A percentile compares a stretch with the other conserved stretches of the same genome.
Conservation (phyloP, 2,113 vertebrate species). For the Megaleporinus macrocephalus region DNA sequence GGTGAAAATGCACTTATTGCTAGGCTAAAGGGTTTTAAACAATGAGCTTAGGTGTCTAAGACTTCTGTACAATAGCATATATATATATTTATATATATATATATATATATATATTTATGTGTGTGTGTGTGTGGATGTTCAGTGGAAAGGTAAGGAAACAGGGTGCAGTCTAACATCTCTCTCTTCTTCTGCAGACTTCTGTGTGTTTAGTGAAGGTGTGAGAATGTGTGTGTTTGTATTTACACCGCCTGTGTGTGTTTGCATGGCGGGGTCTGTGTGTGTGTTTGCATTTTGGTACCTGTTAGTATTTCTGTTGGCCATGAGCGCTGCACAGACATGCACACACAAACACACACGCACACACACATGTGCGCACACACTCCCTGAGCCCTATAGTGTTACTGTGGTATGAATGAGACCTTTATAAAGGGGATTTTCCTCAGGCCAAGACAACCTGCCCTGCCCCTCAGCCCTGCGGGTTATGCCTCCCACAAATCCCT, state of each 20-base stretch:
- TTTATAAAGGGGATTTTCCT: slow-evolving; percentile 55
- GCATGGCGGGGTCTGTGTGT: slow-evolving; percentile 28
- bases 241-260: slow-evolving; percentile 40
- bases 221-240: slow-evolving; percentile 18
- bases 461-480: slow-evolving; percentile 44
- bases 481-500: slow-evolving; percentile 8
- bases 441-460: slow-evolving; percentile 40
- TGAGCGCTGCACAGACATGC: slow-evolving; percentile 29
- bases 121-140: too few species aligned
- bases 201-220: slow-evolving; percentile 16
- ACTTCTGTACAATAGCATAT: too few species aligned
- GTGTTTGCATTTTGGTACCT: slow-evolving; percentile 41
- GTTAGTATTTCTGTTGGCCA: slow-evolving; percentile 48
- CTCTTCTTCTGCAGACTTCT: background rate
- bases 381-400: slow-evolving; percentile 47
- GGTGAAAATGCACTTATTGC: too few species aligned
- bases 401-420: slow-evolving; percentile 50
- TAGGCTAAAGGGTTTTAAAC: too few species aligned
- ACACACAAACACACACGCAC: background rate
- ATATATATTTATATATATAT: too few species aligned
- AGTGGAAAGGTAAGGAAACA: too few species aligned
- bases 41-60: too few species aligned
- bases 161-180: background rate
- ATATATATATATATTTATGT: too few species aligned
- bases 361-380: background rate